Conservation (phyloP, 1,140 invertebrate genomes). For the Nixonia krombeini region DNA sequence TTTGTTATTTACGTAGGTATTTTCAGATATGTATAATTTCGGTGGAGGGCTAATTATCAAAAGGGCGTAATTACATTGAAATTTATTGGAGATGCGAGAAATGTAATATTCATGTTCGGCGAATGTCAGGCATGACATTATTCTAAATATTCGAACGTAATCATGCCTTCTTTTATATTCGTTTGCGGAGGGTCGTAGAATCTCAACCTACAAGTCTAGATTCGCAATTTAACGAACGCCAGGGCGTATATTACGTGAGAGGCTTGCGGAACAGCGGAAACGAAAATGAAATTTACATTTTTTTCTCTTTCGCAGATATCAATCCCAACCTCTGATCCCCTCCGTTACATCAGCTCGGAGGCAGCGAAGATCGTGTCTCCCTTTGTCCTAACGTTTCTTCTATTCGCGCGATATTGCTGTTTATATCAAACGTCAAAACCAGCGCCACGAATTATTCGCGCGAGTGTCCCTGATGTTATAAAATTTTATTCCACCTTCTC, state of each 20-base stretch:
- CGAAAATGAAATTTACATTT: constrained; percentile 61
- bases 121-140: constrained; percentile 21
- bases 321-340: constrained; percentile 26
- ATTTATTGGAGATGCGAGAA: too few species aligned
- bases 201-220: constrained; percentile 37
- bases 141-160: constrained; percentile 43
- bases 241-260: constrained; percentile 45
- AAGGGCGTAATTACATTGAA: too few species aligned
- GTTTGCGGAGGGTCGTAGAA: constrained; percentile 33
- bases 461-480: not conserved
- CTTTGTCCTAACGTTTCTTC: constrained; percentile 23
- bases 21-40: too few species aligned
- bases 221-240: constrained; percentile 53
- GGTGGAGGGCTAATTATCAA: too few species aligned
- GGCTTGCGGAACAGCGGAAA: constrained; percentile 43
- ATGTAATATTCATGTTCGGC: constrained; percentile 28
- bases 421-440: constrained; percentile 41
- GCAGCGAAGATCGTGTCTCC: constrained; percentile 25
- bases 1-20: too few species aligned
- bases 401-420: constrained; percentile 38
- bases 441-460: not conserved
- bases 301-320: constrained; percentile 50
- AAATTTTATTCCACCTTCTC: constrained; percentile 16
- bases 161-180: constrained; percentile 36
- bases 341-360: not conserved